These are phyloP conservation scores for Micropterix aruncella DNA, from an alignment of 2,888 invertebrate genomes.

Conservation along the genomic window DNA sequence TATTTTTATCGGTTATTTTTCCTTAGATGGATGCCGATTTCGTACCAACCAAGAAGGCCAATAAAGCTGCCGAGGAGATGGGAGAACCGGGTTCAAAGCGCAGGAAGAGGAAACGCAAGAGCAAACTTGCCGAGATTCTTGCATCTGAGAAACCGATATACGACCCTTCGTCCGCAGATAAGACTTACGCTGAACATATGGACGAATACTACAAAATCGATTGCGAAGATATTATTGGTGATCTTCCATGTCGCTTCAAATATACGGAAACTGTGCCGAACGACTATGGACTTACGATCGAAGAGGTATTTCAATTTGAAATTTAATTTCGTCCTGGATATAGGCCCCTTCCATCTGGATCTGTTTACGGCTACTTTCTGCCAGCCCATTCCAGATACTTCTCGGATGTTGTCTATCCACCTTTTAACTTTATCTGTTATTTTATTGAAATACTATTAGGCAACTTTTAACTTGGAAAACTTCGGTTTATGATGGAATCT, in stretches of 20 bases:
- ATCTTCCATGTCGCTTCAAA: constrained; percentile 83
- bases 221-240: constrained; percentile 90
- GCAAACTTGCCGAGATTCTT: constrained; percentile 63
- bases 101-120: constrained; percentile 46
- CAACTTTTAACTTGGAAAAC: too few species aligned
- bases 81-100: constrained; percentile 42
- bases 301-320: constrained; percentile 53
- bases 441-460: too few species aligned
- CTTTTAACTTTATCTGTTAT: too few species aligned
- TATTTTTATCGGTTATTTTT: too few species aligned
- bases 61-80: constrained; percentile 39
- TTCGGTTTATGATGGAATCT: too few species aligned
- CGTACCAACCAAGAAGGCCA: constrained; percentile 38
- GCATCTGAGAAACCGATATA: constrained; percentile 69
- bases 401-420: too few species aligned
- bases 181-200: constrained; percentile 73
- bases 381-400: neutral
- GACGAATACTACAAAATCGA: constrained; percentile 93
- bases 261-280: constrained; percentile 83
- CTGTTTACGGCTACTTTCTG: neutral
- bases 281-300: constrained; percentile 77
- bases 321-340: neutral
- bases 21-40: constrained; percentile 84
- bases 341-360: too few species aligned
- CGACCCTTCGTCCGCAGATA: constrained; percentile 54